Evolutionary conservation across 2,113 vertebrate species (phyloP).

Genomic region (Nibea coibor): DNA sequence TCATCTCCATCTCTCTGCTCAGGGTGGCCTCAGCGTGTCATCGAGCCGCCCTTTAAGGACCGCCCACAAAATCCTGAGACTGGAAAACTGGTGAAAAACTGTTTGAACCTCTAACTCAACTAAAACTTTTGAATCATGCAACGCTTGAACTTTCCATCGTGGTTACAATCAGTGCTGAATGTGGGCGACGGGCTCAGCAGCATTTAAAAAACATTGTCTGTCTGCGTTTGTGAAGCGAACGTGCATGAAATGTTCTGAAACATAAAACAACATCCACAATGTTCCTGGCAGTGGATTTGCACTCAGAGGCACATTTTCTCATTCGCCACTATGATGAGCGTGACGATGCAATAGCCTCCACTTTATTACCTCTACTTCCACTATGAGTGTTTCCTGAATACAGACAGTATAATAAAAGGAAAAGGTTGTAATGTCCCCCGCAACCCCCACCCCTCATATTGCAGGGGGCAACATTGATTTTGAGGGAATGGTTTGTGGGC

Average conservation of each 20-base stretch:
- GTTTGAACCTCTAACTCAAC: too few relatives aligned
- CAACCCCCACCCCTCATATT: constrained; percentile 1
- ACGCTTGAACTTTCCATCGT: background rate
- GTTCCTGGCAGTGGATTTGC: constrained; percentile 12
- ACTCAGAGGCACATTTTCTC: background rate
- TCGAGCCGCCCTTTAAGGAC: too few relatives aligned
- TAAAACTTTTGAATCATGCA: background rate
- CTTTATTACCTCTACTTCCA: constrained; percentile 57
- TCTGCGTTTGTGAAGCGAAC: too few relatives aligned
- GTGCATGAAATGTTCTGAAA: background rate
- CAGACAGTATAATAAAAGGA: constrained; percentile 8
- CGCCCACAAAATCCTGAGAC: too few relatives aligned
- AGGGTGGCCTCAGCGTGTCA: too few relatives aligned
- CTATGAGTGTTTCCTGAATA: constrained; percentile 14
- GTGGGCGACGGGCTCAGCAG: constrained; percentile 4
- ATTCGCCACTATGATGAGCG: constrained; percentile 5
- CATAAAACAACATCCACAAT: background rate
- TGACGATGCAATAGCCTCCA: constrained; percentile 1
- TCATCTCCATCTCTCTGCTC: too few relatives aligned
- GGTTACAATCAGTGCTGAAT: background rate
- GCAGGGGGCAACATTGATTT: constrained; percentile 65
- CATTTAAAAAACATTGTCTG: background rate
- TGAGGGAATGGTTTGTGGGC: constrained; percentile 44
- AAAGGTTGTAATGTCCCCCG: constrained; percentile 37
- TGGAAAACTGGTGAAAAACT: too few relatives aligned